Base-by-base conservation (phyloP, 2,797 vertebrate genomes). In the Cheirogaleus major region DNA sequence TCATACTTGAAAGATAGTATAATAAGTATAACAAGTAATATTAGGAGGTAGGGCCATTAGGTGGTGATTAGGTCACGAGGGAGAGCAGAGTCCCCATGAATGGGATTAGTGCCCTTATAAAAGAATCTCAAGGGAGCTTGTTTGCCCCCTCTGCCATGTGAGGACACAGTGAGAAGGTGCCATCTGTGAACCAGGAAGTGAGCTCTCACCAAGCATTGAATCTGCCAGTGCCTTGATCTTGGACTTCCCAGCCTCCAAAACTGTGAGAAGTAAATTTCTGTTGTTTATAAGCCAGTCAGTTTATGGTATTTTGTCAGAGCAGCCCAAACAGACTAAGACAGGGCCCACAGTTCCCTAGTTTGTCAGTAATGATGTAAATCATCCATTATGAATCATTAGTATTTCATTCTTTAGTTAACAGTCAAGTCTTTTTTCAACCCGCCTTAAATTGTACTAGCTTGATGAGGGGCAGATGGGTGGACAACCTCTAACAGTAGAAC, bases 331-430 rank as follows among this genome's bases (percentile, higher is more conserved):
- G 32, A 70, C 61, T 63, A 32, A 35, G 13, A 48, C n/a, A 78
- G 43, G 17, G 10, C 38, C 72, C 11, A 13, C 18, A 32, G 18
- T 4, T 67, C 48, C 55, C 41, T 52, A 22, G 48, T 67, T 92
- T 59, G 4, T 91, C 81, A 75, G 81, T 52, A 81, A 81, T 35
- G 15, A 59, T 52, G 12, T 75, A 61, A 87, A 45, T 50, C 30
- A 52, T 61, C 30, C 50, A 45, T 32, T n/a, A 30, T 91, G 70
- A 43, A 86, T 32, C 48, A 75, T 50, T 80, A 72, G 45, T 92
- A 32, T 89, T 72, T 69, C 50, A 83, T 59, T 73, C 43, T 82
- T 91, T 87, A 43, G 22, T 86, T 91, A 94, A 82, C 30, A 78
- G 11, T 45, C 3, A 0, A 30, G 43, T 9, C 59, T 81, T n/a